Evolutionary conservation across 2,888 invertebrate species (phyloP).

Genomic region (Sarcophaga subvicina): DNA sequence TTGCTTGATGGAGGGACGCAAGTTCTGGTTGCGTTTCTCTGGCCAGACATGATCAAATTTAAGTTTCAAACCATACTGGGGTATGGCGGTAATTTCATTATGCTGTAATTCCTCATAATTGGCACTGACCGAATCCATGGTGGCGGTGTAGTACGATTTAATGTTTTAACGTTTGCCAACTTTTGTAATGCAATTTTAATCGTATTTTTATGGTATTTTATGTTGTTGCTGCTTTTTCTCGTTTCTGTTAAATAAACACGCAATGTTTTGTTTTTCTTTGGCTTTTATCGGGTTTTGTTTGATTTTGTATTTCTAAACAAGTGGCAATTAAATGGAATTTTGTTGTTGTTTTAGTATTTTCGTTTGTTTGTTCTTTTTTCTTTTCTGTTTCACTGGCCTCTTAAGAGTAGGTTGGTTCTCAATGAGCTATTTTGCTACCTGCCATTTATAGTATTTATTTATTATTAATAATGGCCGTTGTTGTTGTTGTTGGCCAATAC

Average conservation of each 20-base stretch:
- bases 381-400: slow-evolving; percentile 25
- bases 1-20: slow-evolving; percentile 86
- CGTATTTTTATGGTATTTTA: background rate
- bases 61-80: slow-evolving; percentile 89
- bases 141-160: background rate
- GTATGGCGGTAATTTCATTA: slow-evolving; percentile 81
- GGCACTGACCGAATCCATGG: slow-evolving; percentile 77
- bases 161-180: no score
- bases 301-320: slow-evolving; percentile 18
- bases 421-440: slow-evolving; percentile 23
- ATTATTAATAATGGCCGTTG: slow-evolving; percentile 1
- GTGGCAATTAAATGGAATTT: slow-evolving; percentile 36
- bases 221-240: background rate
- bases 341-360: no score
- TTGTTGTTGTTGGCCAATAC: slow-evolving; percentile 8
- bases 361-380: slow-evolving; percentile 15
- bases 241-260: slow-evolving; percentile 1
- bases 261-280: background rate
- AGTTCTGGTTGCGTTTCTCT: slow-evolving; percentile 87
- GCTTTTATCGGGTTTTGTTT: background rate
- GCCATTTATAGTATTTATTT: background rate
- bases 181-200: no score
- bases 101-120: slow-evolving; percentile 77
- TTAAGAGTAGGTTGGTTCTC: slow-evolving; percentile 12
- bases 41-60: slow-evolving; percentile 89